Conservation (phyloP, 2,797 vertebrate species). For the Helostoma temminkii region DNA sequence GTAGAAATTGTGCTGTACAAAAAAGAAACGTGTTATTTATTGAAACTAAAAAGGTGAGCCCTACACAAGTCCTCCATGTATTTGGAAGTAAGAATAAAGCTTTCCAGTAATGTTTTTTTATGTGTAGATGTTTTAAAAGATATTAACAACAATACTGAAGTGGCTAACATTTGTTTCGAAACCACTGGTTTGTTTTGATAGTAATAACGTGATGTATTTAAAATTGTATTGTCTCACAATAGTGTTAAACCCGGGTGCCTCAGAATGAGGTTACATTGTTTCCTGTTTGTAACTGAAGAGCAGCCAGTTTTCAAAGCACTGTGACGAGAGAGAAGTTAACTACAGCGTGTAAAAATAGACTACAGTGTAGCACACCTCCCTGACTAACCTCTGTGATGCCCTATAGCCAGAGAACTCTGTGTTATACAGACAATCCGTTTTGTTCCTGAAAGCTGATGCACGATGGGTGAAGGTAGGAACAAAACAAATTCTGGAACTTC, state of each 20-base stretch:
- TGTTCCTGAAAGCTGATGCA: conserved; percentile 46
- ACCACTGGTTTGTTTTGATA: not conserved
- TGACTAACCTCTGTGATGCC: conserved; percentile 47
- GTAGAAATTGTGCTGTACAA: not conserved
- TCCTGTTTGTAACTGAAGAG: conserved; percentile 88
- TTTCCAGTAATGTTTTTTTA: no score
- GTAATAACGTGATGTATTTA: not conserved
- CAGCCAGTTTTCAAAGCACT: conserved; percentile 56
- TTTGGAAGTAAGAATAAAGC: no score
- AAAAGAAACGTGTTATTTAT: no score
- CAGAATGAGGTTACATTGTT: conserved; percentile 79
- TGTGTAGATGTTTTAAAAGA: not conserved
- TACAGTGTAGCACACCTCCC: conserved; percentile 45
- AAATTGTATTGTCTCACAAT: not conserved
- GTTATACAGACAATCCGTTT: conserved; percentile 18
- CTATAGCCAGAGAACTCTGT: conserved; percentile 34
- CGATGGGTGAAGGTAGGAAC: conserved; percentile 34
- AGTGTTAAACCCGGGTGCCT: conserved; percentile 39
- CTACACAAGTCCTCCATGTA: no score
- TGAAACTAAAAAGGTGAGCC: not conserved
- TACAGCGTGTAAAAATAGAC: conserved; percentile 80
- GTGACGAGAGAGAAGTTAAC: conserved; percentile 40
- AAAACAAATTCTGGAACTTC: conserved; percentile 7
- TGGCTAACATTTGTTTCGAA: not conserved
- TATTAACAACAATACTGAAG: not conserved